Percentiles rank a stretch among this genome's conserved stretches.
Conservation (phyloP, 2,113 vertebrate species). For the Strix aluco region DNA sequence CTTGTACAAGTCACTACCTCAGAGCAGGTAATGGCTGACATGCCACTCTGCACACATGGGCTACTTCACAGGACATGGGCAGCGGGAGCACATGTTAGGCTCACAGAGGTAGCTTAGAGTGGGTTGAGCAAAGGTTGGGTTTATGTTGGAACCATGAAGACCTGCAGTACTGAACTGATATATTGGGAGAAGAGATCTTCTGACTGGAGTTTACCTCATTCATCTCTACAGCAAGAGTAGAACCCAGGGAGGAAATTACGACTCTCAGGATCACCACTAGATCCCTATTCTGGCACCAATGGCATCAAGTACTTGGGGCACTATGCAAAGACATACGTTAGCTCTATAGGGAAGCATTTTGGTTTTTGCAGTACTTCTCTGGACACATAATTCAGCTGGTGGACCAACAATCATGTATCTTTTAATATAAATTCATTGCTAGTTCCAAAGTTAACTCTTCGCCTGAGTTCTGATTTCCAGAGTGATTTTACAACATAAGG, state of each 20-base stretch:
- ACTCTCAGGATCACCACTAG: background rate
- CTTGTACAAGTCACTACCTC: background rate
- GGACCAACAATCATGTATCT: background rate
- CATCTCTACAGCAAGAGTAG: background rate
- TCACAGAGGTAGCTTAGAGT: background rate
- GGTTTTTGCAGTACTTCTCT: background rate
- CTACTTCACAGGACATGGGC: background rate
- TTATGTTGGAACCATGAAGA: background rate
- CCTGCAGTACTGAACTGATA: background rate
- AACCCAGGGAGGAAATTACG: background rate
- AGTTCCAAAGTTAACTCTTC: background rate
- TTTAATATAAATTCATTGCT: background rate
- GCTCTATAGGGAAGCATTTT: background rate
- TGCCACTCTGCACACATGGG: accelerated
- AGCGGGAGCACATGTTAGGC: background rate
- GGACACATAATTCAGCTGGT: background rate
- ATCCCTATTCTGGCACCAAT: background rate
- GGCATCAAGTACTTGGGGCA: background rate
- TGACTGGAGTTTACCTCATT: background rate
- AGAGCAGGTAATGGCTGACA: background rate
- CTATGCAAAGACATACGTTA: background rate
- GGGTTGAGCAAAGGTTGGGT: background rate
- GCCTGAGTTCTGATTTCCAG: background rate
- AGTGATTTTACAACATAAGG: background rate
- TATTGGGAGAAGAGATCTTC: accelerated